Conservation (phyloP, 2,113 vertebrate species). For the Sylvia atricapilla region DNA sequence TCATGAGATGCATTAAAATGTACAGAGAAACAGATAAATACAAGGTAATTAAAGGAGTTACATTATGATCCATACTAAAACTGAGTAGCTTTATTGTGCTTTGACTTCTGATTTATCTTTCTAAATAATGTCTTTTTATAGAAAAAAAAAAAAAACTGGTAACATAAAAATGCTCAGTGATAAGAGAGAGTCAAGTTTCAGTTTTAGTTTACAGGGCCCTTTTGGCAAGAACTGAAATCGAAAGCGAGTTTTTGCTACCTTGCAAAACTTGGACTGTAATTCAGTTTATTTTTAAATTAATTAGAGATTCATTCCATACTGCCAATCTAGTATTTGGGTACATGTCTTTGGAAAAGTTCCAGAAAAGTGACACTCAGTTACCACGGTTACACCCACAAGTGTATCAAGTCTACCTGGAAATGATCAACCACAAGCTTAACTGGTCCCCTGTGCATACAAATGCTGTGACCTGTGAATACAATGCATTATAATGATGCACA, state of each 20-base stretch:
- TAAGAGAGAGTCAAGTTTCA: not conserved
- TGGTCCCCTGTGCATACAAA: not conserved
- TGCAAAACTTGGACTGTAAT: not conserved
- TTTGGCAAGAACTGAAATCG: not conserved
- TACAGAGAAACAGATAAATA: not conserved
- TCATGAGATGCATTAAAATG: not conserved
- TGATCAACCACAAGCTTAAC: not conserved
- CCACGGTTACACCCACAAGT: not conserved
- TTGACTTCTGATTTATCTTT: not conserved
- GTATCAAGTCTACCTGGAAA: constrained; percentile 1
- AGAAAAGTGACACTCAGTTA: not conserved
- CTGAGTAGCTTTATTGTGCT: not conserved
- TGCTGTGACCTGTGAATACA: not conserved
- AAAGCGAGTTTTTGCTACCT: not conserved
- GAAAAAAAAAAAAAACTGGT: not conserved
- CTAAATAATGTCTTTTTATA: not conserved
- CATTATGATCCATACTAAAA: not conserved
- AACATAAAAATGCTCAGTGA: not conserved
- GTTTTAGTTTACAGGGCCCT: not conserved
- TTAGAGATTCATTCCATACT: not conserved
- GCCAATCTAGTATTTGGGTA: not conserved
- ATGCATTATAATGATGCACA: not conserved
- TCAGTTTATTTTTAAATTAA: not conserved
- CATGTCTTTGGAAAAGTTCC: not conserved
- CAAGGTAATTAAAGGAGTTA: not conserved